phyloP scores from a whole-genome alignment of 2,797 vertebrate species.

The Tokudaia muenninki region DNA sequence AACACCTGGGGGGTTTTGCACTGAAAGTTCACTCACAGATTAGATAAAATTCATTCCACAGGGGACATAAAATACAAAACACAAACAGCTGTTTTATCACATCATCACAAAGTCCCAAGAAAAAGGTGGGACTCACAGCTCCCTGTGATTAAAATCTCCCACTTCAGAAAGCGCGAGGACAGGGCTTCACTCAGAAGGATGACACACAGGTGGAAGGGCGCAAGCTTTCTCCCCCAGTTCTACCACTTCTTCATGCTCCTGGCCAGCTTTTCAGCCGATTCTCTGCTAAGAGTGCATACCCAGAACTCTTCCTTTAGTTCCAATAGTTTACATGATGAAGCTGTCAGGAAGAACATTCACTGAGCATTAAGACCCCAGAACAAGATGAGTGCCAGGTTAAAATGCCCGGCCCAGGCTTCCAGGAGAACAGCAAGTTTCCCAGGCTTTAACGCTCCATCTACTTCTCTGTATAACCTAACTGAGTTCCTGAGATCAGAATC shows the following conservation, averaged over 20 bases:
- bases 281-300: neutral
- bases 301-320: conserved; percentile 33
- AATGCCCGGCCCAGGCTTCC: neutral
- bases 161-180: conserved; percentile 59
- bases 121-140: conserved; percentile 75
- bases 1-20: conserved; percentile 64
- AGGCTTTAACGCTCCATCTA: conserved; percentile 14
- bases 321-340: conserved; percentile 17
- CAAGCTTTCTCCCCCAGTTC: fast-evolving
- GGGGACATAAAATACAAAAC: conserved; percentile 68
- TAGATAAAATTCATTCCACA: conserved; percentile 60
- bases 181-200: conserved; percentile 3
- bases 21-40: conserved; percentile 71
- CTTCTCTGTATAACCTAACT: conserved; percentile 75
- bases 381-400: neutral
- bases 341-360: conserved; percentile 43
- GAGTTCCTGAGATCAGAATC: conserved; percentile 86
- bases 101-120: conserved; percentile 77
- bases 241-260: neutral
- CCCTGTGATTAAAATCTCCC: conserved; percentile 73
- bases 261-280: neutral
- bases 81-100: conserved; percentile 73
- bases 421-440: conserved; percentile 5
- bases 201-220: neutral
- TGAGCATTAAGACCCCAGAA: neutral